Conservation (phyloP, 1,140 invertebrate genomes). For the Drosophila ananassae region DNA sequence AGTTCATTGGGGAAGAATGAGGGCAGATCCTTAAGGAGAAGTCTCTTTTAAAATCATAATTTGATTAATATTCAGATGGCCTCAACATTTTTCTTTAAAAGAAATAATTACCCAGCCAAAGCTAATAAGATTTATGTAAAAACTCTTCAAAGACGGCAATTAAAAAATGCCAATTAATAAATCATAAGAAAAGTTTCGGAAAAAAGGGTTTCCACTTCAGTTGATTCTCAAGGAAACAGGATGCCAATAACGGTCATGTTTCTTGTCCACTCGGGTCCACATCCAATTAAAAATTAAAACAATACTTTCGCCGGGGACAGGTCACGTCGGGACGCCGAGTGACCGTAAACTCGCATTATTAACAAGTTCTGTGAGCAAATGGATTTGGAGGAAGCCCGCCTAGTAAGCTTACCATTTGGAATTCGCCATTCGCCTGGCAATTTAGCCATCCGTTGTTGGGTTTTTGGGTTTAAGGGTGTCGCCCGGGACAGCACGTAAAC, state of each 20-base stretch:
- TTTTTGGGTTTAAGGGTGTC: conserved; percentile 27
- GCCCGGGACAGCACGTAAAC: conserved; percentile 65
- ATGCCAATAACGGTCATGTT: conserved; percentile 13
- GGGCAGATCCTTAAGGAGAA: too few species aligned
- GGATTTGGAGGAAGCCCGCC: conserved; percentile 47
- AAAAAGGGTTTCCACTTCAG: neutral
- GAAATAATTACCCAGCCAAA: neutral
- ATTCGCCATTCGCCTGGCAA: conserved; percentile 42
- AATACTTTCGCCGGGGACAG: conserved; percentile 42
- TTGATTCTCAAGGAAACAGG: neutral
- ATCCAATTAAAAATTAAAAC: conserved; percentile 65
- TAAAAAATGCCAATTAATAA: conserved; percentile 30
- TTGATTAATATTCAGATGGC: neutral
- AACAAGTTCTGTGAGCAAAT: conserved; percentile 69
- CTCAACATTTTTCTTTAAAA: neutral
- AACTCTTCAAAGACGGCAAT: conserved; percentile 7
- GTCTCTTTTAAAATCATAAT: neutral
- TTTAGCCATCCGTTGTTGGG: conserved; percentile 55
- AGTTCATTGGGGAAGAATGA: conserved; percentile 18
- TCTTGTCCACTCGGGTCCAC: conserved; percentile 16
- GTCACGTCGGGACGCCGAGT: conserved; percentile 41
- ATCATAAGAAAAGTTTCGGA: conserved; percentile 18
- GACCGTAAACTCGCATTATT: conserved; percentile 69
- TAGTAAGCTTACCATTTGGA: conserved; percentile 19
- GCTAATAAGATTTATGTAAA: neutral